These are phyloP conservation scores for Andrena bicolor DNA, from an alignment of 2,888 invertebrate species.

Conservation along the genomic window DNA sequence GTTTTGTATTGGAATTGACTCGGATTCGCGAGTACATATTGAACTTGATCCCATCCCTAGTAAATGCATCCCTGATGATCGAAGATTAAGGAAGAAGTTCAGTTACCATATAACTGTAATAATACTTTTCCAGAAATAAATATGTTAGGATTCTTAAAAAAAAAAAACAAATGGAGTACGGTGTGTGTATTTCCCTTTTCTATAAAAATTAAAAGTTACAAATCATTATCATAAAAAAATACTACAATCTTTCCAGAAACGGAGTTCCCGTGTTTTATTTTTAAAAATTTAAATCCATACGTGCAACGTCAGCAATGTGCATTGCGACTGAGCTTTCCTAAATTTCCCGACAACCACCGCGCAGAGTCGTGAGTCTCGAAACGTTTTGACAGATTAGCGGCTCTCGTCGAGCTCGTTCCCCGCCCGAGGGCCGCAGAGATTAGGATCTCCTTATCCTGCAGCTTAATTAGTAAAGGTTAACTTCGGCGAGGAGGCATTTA, in stretches of 20 bases:
- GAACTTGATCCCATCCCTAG: too few relatives aligned
- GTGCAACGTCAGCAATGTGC: too few relatives aligned
- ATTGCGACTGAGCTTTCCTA: too few relatives aligned
- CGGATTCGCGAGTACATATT: too few relatives aligned
- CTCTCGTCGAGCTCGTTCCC: background rate
- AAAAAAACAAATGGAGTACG: too few relatives aligned
- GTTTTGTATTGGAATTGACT: too few relatives aligned
- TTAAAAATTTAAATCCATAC: too few relatives aligned
- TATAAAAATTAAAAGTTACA: background rate
- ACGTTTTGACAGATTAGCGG: slow-evolving; percentile 13
- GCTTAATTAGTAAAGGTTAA: slow-evolving; percentile 46
- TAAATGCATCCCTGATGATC: background rate
- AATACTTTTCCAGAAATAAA: background rate
- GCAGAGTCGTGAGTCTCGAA: background rate
- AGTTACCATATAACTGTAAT: background rate
- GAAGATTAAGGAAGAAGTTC: background rate
- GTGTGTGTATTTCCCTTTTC: too few relatives aligned
- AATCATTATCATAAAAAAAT: background rate
- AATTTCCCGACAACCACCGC: background rate
- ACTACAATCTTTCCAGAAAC: too few relatives aligned
- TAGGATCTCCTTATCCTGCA: slow-evolving; percentile 26
- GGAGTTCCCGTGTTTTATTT: too few relatives aligned
- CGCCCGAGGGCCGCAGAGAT: background rate
- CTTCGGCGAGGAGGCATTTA: slow-evolving; percentile 32
- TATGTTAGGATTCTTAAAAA: too few relatives aligned